These are phyloP conservation scores for Sylvia atricapilla DNA, from an alignment of 2,113 vertebrate genomes.

Conservation along the genomic window DNA sequence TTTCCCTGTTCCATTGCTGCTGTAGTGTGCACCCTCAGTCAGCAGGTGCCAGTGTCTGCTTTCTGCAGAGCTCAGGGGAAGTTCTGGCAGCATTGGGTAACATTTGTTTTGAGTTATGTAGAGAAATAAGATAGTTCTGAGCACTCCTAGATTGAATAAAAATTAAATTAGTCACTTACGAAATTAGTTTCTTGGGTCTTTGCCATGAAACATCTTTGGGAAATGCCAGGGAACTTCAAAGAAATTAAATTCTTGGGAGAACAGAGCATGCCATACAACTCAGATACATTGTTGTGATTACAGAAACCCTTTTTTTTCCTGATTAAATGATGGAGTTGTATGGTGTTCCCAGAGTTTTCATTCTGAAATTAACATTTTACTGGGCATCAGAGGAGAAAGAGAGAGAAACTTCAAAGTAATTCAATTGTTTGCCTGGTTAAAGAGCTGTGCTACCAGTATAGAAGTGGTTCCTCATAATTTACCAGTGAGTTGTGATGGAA, in stretches of 20 bases:
- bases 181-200: neutral
- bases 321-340: neutral
- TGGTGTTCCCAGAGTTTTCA: neutral
- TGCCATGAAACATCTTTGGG: neutral
- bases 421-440: neutral
- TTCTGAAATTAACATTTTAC: neutral
- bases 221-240: neutral
- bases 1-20: neutral
- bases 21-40: constrained; percentile 41
- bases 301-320: neutral
- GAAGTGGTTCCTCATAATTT: neutral
- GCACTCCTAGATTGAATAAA: neutral
- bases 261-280: neutral
- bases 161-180: neutral
- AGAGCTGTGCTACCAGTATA: neutral
- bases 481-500: neutral
- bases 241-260: neutral
- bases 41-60: constrained; percentile 69
- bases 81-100: neutral
- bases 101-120: neutral
- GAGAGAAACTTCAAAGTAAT: neutral
- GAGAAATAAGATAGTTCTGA: neutral
- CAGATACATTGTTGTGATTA: neutral
- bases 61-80: neutral
- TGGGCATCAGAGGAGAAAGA: neutral